Percentiles rank a stretch among this genome's conserved stretches.
These are phyloP conservation scores for Arremon brunneinucha DNA, from an alignment of 2,797 vertebrate genomes.

Conservation along the genomic window DNA sequence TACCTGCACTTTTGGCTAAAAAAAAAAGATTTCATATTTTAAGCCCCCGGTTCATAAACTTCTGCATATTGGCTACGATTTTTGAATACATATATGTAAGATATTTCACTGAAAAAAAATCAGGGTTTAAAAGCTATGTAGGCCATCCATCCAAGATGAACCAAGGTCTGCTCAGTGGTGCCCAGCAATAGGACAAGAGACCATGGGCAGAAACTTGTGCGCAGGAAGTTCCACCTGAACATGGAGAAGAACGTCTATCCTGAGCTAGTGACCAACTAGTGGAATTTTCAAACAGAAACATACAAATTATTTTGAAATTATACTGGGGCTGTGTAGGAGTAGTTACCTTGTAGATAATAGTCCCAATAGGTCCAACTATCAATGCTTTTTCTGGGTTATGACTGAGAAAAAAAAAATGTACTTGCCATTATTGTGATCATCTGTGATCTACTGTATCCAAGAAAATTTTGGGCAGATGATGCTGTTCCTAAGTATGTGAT, in stretches of 20 bases:
- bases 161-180: not conserved
- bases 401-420: not conserved
- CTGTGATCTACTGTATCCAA: not conserved
- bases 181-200: not conserved
- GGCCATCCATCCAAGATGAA: not conserved
- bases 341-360: not conserved
- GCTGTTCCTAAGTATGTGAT: not conserved
- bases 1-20: not conserved
- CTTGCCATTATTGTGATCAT: not conserved
- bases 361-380: not conserved
- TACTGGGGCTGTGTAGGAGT: not conserved
- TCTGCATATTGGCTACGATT: not conserved
- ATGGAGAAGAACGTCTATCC: not conserved
- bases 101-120: not conserved
- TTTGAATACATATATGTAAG: not conserved
- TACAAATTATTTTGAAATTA: not conserved
- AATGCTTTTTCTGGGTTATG: not conserved
- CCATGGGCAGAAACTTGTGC: accelerated
- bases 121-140: not conserved
- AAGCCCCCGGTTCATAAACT: not conserved
- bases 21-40: not conserved
- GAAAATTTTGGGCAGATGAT: not conserved
- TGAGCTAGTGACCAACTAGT: not conserved
- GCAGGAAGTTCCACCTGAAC: not conserved
- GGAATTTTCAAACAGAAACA: not conserved